phyloP scores from a whole-genome alignment of 1,140 invertebrate species.

The roundworm (Caenorhabditis elegans) region DNA sequence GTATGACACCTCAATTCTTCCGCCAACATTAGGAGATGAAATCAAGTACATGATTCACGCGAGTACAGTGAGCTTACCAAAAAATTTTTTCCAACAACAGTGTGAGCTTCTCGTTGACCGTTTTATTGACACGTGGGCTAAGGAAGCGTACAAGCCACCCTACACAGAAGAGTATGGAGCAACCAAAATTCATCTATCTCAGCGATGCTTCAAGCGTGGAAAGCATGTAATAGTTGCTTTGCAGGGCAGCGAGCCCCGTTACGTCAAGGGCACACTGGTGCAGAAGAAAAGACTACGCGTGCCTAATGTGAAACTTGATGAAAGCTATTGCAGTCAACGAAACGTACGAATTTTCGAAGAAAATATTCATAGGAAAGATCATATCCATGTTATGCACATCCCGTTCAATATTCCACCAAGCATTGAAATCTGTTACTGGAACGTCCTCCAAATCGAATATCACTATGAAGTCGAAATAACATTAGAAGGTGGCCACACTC shows the following conservation, averaged over 20 bases:
- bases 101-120: constrained; percentile 43
- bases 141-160: constrained; percentile 35
- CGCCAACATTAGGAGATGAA: constrained; percentile 44
- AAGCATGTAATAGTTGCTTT: constrained; percentile 41
- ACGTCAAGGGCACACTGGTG: constrained; percentile 33
- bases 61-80: constrained; percentile 21
- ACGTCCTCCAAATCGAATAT: constrained; percentile 42
- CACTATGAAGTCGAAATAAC: constrained; percentile 34
- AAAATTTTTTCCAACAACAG: constrained; percentile 28
- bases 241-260: constrained; percentile 1
- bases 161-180: constrained; percentile 43
- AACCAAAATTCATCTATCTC: constrained; percentile 33
- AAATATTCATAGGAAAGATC: constrained; percentile 29
- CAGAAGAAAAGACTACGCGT: constrained; percentile 37
- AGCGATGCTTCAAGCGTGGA: constrained; percentile 45
- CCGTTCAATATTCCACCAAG: constrained; percentile 41
- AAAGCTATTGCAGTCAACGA: constrained; percentile 41
- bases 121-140: constrained; percentile 44
- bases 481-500: constrained; percentile 42
- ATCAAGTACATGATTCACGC: constrained; percentile 33
- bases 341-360: constrained; percentile 15
- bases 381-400: constrained; percentile 28
- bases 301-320: constrained; percentile 41
- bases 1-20: constrained; percentile 41
- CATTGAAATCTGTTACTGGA: constrained; percentile 50